Evolutionary conservation across 1,140 invertebrate species (phyloP), one percentile per base, ranked within the genome.

Genomic region (Ridgeia piscesae): DNA sequence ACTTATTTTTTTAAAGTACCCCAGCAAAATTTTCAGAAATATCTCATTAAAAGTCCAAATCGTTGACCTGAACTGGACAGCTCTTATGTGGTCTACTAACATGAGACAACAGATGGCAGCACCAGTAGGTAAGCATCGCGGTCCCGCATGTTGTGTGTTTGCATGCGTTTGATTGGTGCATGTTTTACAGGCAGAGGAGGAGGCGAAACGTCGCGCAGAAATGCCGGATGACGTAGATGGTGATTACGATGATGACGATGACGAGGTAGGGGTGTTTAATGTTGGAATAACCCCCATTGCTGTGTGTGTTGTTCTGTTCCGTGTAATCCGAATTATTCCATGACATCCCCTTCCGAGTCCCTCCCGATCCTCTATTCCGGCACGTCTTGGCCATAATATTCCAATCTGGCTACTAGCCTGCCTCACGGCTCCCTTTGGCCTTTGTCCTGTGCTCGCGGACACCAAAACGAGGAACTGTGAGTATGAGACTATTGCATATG

Each of bases 291-390:
- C 58, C 58, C 58, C 27, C 17, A 31, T 77, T 77, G 58, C 58
- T 77, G 14, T 31, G 27, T 50, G 8, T 77, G 14, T 31, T 21
- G 14, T 77, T 77, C 58, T 14, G 58, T 77, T 77, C 58, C 27
- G 14, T 77, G 58, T 77, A 77, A 77, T 77, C 58, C 58, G 58
- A 77, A 77, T 77, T 77, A 77, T 77, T 77, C 58, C 58, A 77
- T 77, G 58, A 77, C 58, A 77, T 77, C 58, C 58, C 58, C 58
- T 77, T 77, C 58, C 58, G 58, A 77, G 58, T 77, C 58, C 58
- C 27, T 21, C 58, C 27, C 2, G 58, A 4, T 77, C 4, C 58
- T 77, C 8, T 77, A 77, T 77, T 50, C 58, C 58, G 17, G 58
- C 58, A 21, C 58, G 27, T 77, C 58, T 4, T 77, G 58, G 58